Percentiles rank a stretch among this genome's conserved stretches.
These are phyloP conservation scores for Apodemus speciosus DNA, from an alignment of 2,113 vertebrate species.

Conservation along the genomic window DNA sequence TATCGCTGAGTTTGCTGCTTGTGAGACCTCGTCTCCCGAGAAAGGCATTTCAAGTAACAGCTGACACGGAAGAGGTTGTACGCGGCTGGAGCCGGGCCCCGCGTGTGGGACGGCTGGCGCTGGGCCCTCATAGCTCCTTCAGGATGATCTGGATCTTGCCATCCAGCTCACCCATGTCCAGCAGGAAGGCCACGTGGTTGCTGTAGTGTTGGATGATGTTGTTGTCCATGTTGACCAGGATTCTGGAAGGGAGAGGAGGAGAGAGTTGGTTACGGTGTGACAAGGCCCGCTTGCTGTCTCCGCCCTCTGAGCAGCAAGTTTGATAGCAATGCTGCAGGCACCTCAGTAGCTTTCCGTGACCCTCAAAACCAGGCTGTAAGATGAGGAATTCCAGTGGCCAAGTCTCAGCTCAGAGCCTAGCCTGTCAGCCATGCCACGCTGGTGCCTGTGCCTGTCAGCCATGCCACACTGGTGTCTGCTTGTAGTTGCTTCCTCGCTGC, in stretches of 20 bases:
- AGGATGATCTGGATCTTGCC: constrained; percentile 95
- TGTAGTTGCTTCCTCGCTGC: neutral
- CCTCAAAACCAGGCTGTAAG: neutral
- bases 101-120: neutral
- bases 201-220: constrained; percentile 99
- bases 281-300: neutral
- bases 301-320: neutral
- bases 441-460: neutral
- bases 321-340: neutral
- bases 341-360: neutral
- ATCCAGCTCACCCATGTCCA: constrained; percentile 91
- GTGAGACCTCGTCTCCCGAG: constrained; percentile 10
- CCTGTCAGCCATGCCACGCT: fast-evolving
- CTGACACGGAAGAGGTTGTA: constrained; percentile 55
- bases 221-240: constrained; percentile 98
- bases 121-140: constrained; percentile 90
- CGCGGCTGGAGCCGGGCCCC: neutral
- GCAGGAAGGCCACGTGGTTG: constrained; percentile 96
- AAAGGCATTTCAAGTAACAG: constrained; percentile 78
- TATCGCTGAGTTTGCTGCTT: neutral
- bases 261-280: fast-evolving
- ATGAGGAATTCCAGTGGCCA: neutral
- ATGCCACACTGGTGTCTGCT: fast-evolving
- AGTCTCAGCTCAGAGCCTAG: neutral
- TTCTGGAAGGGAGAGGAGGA: constrained; percentile 84